Conservation (phyloP, 2,888 invertebrate species). For the Protula sp. region DNA sequence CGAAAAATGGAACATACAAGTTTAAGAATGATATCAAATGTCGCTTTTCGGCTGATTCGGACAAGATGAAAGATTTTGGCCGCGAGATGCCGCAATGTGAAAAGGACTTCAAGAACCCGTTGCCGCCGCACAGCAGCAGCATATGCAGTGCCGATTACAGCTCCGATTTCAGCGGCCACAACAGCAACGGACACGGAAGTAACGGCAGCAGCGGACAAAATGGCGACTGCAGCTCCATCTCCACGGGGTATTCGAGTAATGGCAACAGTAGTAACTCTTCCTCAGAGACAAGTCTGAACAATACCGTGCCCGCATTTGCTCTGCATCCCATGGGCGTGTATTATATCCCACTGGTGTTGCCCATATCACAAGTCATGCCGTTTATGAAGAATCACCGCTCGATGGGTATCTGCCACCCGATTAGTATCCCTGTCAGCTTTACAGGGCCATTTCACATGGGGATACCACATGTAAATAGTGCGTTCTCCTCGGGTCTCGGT, state of each 20-base stretch:
- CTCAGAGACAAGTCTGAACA: not conserved
- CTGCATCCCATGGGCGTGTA: conserved; percentile 81
- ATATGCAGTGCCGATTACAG: conserved; percentile 27
- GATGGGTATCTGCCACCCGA: conserved; percentile 38
- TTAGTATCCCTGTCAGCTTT: conserved; percentile 46
- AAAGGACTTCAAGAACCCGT: not conserved
- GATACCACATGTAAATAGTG: too few species aligned
- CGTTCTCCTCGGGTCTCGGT: too few species aligned
- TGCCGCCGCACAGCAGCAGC: conserved; percentile 6
- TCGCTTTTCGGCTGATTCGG: conserved; percentile 62
- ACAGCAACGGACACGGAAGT: not conserved
- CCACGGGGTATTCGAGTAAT: not conserved
- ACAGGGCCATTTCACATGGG: conserved; percentile 24
- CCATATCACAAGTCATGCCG: conserved; percentile 28
- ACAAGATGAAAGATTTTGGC: not conserved
- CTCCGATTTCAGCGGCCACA: conserved; percentile 14
- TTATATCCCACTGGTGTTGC: conserved; percentile 69
- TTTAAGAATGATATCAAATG: conserved; percentile 92
- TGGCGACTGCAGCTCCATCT: conserved; percentile 2
- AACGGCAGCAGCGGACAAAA: not conserved
- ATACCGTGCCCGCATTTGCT: conserved; percentile 78
- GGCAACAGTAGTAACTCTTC: not conserved
- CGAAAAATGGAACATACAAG: conserved; percentile 59
- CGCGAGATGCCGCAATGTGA: not conserved
- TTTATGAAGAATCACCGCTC: conserved; percentile 14